phyloP scores from a whole-genome alignment of 2,113 vertebrate genomes.

The Erythrolamprus reginae region DNA sequence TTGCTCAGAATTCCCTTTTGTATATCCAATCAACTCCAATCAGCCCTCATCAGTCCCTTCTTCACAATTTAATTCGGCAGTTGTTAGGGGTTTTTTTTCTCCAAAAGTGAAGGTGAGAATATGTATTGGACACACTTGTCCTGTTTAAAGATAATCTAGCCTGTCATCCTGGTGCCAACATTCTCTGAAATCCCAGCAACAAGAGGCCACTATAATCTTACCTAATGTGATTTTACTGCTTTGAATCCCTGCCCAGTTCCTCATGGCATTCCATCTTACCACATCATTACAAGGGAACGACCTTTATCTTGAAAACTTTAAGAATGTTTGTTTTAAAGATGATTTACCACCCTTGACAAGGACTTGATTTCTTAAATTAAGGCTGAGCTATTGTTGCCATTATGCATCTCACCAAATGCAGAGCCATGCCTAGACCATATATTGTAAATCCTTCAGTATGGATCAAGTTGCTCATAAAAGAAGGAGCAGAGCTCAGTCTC shows the following conservation, averaged over 20 bases:
- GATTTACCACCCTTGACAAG: conserved; percentile 63
- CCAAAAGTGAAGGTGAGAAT: conserved; percentile 63
- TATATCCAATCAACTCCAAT: background rate
- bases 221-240: conserved; percentile 44
- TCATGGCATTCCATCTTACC: conserved; percentile 28
- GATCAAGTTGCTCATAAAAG: background rate
- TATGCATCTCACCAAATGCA: background rate
- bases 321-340: conserved; percentile 69
- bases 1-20: background rate
- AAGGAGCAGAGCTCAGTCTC: fast-evolving
- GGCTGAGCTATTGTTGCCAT: conserved; percentile 49
- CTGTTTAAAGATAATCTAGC: conserved; percentile 68
- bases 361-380: conserved; percentile 63
- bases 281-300: conserved; percentile 49
- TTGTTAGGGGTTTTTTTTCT: conserved; percentile 68
- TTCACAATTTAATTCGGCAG: background rate
- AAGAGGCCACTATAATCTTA: conserved; percentile 42
- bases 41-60: background rate
- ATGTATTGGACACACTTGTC: conserved; percentile 70
- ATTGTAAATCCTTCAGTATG: background rate
- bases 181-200: conserved; percentile 61
- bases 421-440: conserved; percentile 15
- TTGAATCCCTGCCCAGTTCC: conserved; percentile 64
- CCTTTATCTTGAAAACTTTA: conserved; percentile 59
- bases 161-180: conserved; percentile 69